Percentiles rank a stretch among this genome's conserved stretches.
Conservation (phyloP, 2,113 vertebrate species). For the Psophia crepitans region DNA sequence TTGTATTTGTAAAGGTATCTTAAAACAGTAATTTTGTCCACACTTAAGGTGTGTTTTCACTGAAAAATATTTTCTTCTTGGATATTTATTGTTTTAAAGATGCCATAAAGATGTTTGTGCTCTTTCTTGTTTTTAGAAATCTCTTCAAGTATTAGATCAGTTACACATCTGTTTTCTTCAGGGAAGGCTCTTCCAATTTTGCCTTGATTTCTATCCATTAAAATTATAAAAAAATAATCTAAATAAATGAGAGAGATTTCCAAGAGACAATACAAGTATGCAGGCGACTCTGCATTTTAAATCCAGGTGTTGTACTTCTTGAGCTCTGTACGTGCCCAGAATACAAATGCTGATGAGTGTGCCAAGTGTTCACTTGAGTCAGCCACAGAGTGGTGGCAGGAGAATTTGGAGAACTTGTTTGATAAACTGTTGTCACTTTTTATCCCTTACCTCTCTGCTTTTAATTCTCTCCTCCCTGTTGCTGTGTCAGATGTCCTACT, state of each 20-base stretch:
- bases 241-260: slow-evolving; percentile 8
- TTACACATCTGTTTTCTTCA: slow-evolving; percentile 40
- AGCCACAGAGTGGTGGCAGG: background rate
- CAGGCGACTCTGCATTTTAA: background rate
- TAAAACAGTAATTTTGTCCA: background rate
- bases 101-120: background rate
- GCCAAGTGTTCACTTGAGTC: background rate
- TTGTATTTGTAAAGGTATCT: background rate
- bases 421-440: background rate
- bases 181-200: background rate
- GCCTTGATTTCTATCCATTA: slow-evolving; percentile 35
- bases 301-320: background rate
- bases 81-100: background rate
- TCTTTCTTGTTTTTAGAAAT: background rate
- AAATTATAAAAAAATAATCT: slow-evolving; percentile 10
- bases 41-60: background rate
- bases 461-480: background rate
- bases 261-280: background rate
- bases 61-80: background rate
- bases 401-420: background rate
- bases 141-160: background rate
- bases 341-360: background rate
- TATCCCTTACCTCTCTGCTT: background rate
- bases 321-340: background rate
- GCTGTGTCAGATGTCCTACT: background rate